Evolutionary conservation across 2,888 invertebrate genomes (phyloP).

Genomic region (Calliphora vomitoria): DNA sequence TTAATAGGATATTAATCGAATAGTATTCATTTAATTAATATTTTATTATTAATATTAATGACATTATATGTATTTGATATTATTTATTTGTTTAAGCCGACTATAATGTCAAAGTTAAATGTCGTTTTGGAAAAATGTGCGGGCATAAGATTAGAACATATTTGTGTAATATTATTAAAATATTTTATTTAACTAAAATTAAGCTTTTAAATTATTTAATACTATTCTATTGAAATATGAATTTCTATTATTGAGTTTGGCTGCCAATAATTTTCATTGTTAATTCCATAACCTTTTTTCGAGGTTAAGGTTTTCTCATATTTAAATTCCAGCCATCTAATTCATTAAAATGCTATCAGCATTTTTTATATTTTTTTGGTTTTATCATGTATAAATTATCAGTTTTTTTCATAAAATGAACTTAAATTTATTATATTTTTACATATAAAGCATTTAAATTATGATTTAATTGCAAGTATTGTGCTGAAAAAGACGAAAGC

Average conservation of each 20-base stretch:
- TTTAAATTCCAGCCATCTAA: conserved; percentile 20
- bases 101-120: conserved; percentile 29
- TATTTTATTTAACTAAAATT: too few species aligned
- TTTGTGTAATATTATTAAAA: too few species aligned
- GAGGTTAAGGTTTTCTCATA: conserved; percentile 51
- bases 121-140: not conserved
- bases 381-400: conserved; percentile 48
- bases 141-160: conserved; percentile 16
- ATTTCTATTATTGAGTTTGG: too few species aligned
- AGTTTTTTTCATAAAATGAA: not conserved
- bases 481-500: not conserved
- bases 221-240: too few species aligned
- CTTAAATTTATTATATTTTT: conserved; percentile 2
- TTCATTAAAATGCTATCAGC: conserved; percentile 67
- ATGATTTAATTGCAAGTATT: conserved; percentile 32
- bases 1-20: conserved; percentile 64
- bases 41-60: conserved; percentile 53
- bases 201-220: too few species aligned
- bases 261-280: not conserved
- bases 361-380: conserved; percentile 10
- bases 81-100: conserved; percentile 41
- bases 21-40: conserved; percentile 63
- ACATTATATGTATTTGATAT: not conserved
- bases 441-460: conserved; percentile 16
- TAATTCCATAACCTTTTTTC: conserved; percentile 32